phyloP scores from a whole-genome alignment of 2,888 invertebrate species.

The Fabriciana adippe region DNA sequence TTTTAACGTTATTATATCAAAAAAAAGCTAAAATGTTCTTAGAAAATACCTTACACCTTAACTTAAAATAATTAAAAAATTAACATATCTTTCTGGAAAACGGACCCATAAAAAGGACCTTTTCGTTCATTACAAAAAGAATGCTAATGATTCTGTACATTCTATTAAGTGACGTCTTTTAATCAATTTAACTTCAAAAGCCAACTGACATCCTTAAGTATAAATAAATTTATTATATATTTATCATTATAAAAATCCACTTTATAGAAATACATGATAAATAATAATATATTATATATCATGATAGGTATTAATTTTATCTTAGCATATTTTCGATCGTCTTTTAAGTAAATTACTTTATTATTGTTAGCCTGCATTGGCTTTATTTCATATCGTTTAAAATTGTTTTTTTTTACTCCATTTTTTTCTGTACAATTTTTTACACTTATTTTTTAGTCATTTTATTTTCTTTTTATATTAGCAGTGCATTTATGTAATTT shows the following conservation, averaged over 20 bases:
- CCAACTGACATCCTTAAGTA: background rate
- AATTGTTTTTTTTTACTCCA: no score
- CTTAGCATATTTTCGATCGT: no score
- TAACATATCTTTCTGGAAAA: slow-evolving; percentile 5
- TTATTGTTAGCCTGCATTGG: no score
- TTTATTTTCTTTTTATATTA: no score
- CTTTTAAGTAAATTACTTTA: no score
- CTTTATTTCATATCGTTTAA: no score
- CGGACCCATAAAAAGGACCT: background rate
- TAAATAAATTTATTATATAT: slow-evolving; percentile 10
- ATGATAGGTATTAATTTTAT: no score
- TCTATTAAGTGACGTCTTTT: slow-evolving; percentile 8
- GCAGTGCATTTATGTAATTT: no score
- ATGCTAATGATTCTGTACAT: slow-evolving; percentile 21
- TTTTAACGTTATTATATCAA: background rate
- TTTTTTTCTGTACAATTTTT: no score
- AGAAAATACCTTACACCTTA: background rate
- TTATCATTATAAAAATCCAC: background rate
- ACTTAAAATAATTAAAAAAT: slow-evolving; percentile 5
- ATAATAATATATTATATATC: no score
- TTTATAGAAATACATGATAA: background rate
- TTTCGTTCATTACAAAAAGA: slow-evolving; percentile 24
- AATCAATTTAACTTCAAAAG: slow-evolving; percentile 19
- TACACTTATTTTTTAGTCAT: no score
- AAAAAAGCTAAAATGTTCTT: background rate